These are phyloP conservation scores for Mesembrinibis cayennensis DNA, from an alignment of 2,113 vertebrate genomes.

Conservation along the genomic window DNA sequence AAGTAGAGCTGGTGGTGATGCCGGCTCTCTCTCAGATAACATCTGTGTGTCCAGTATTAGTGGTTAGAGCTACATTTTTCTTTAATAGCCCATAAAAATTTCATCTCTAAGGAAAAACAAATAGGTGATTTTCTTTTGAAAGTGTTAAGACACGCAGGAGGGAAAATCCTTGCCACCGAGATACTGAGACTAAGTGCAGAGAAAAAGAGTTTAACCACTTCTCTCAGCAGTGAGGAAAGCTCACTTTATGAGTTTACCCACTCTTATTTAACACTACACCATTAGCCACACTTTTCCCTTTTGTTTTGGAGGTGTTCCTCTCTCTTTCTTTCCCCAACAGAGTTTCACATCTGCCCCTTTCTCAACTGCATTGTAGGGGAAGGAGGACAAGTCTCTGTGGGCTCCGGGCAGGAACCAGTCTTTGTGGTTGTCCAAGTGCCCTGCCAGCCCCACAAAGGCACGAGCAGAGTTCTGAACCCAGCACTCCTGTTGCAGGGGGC, in stretches of 20 bases:
- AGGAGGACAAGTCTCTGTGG: not conserved
- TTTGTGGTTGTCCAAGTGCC: not conserved
- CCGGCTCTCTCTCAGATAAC: not conserved
- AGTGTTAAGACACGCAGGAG: not conserved
- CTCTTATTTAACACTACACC: not conserved
- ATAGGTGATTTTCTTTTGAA: not conserved
- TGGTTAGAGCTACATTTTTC: not conserved
- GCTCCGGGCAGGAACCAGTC: not conserved
- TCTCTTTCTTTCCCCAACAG: not conserved
- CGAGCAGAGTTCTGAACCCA: not conserved
- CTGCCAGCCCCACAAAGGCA: fast-evolving
- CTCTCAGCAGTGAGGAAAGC: not conserved
- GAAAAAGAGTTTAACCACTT: not conserved
- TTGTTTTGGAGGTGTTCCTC: not conserved
- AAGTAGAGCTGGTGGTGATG: not conserved
- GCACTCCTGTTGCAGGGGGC: fast-evolving
- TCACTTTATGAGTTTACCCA: not conserved
- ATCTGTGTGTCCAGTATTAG: not conserved
- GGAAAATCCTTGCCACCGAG: not conserved
- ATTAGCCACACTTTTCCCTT: not conserved
- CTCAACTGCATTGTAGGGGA: not conserved
- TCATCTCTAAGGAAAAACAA: not conserved
- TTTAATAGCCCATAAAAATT: not conserved
- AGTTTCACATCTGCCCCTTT: not conserved
- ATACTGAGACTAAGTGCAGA: not conserved